Percentiles rank a stretch among this genome's conserved stretches.
Conservation (phyloP, 2,888 invertebrate genomes). For the Drosophila quasianomalipes region DNA sequence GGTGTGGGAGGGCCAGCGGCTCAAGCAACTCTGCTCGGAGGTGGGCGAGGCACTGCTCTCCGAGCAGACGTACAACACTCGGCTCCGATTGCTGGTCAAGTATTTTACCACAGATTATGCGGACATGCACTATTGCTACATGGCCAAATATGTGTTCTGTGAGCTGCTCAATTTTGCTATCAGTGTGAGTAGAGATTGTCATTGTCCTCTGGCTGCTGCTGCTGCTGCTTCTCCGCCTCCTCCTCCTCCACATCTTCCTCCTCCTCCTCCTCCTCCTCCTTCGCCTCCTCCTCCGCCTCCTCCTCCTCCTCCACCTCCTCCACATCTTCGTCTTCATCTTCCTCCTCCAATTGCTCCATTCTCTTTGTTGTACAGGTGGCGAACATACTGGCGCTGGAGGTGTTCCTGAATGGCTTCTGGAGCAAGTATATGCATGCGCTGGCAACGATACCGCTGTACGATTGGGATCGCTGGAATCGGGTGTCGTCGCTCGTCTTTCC, state of each 20-base stretch:
- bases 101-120: constrained; percentile 82
- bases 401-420: constrained; percentile 84
- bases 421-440: constrained; percentile 80
- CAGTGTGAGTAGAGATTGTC: constrained; percentile 87
- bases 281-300: no score
- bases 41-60: constrained; percentile 79
- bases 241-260: no score
- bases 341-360: not conserved
- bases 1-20: constrained; percentile 86
- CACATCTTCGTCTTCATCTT: no score
- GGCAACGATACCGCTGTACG: constrained; percentile 76
- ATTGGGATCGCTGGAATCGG: constrained; percentile 84
- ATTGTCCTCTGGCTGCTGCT: not conserved
- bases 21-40: constrained; percentile 83
- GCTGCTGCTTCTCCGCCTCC: no score
- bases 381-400: constrained; percentile 81
- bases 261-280: no score
- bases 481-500: constrained; percentile 84
- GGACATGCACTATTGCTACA: constrained; percentile 86
- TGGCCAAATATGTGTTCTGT: constrained; percentile 89
- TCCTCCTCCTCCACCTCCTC: no score
- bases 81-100: constrained; percentile 75
- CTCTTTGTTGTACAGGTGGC: constrained; percentile 60
- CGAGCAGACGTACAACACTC: constrained; percentile 77
- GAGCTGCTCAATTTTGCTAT: constrained; percentile 91